Percentiles rank a stretch among this genome's conserved stretches.
Evolutionary conservation across 2,797 vertebrate genomes (phyloP).

Genomic region (Propithecus deckenii): DNA sequence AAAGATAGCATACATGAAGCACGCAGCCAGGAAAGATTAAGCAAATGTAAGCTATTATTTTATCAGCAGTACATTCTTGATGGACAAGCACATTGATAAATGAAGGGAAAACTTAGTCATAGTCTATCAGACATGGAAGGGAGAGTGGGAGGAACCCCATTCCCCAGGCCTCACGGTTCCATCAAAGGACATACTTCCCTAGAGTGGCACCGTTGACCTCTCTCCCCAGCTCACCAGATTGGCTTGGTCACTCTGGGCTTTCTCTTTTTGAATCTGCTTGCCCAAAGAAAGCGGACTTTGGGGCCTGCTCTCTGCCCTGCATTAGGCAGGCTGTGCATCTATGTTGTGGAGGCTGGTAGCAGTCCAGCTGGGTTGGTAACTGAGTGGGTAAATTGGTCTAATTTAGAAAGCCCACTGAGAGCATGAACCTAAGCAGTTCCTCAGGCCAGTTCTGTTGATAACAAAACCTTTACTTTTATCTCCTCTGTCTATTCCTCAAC

Average conservation of each 20-base stretch:
- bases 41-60: conserved; percentile 56
- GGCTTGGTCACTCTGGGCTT: neutral
- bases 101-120: conserved; percentile 16
- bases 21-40: neutral
- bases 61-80: conserved; percentile 41
- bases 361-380: neutral
- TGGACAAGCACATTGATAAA: conserved; percentile 39
- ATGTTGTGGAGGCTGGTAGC: neutral
- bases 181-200: neutral
- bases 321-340: neutral
- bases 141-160: neutral
- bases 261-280: neutral
- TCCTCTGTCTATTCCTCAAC: neutral
- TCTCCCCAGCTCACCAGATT: neutral
- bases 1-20: neutral
- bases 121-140: neutral
- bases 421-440: neutral
- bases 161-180: neutral
- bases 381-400: neutral
- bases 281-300: neutral
- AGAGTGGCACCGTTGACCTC: neutral
- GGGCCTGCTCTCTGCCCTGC: neutral
- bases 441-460: neutral
- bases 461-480: neutral
- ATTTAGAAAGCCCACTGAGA: neutral